Base-by-base conservation (phyloP, 2,113 vertebrate species). In the Microcebus tavaratra region DNA sequence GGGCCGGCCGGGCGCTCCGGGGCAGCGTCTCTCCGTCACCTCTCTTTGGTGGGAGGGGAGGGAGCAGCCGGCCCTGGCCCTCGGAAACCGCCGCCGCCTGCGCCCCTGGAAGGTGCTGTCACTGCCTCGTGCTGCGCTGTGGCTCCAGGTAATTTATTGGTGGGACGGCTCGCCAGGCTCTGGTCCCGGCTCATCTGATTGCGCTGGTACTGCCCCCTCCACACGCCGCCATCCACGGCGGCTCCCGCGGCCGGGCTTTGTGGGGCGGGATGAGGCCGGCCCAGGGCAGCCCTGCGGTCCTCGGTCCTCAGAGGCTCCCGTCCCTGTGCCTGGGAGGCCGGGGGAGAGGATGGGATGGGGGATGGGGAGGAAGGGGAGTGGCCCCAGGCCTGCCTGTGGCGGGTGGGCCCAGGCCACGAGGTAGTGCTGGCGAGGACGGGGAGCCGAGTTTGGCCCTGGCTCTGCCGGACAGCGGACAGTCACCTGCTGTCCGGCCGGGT, bases 151-250 rank as follows among this genome's bases (percentile, higher is more conserved):
- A 18, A 20, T 85, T 42, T 27, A 21, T 21, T 1, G 48, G 75
- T 5, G 15, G 9, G 27, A 4, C 45, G 8, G 75, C 34, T 50
- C 29, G 12, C 45, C 5, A 1, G 15, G 75, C n/a, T 85, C 25
- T 2, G n/a, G 18, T 25, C 34, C 79, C 2, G 1, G 65, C 39
- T 59, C 55, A 13, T 34, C 34, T n/a, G 76, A 21, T n/a, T 21
- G 1, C 0, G 48, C 34, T 9, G 0, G 0, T 0, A 0, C 45
- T 8, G 27, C 0, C 2, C 14, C 45, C 9, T 20, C 48, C 7
- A 4, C 42, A 15, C 0, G 5, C 11, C 23, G 8, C 11, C 2
- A 3, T 36, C 3, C 0, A 7, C 0, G 23, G 20, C 0, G 6
- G 12, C 55, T 73, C 27, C 3, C 4, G 5, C 59, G 4, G 55